Evolutionary conservation across 2,113 vertebrate species (phyloP).

Genomic region (Odocoileus virginianus): DNA sequence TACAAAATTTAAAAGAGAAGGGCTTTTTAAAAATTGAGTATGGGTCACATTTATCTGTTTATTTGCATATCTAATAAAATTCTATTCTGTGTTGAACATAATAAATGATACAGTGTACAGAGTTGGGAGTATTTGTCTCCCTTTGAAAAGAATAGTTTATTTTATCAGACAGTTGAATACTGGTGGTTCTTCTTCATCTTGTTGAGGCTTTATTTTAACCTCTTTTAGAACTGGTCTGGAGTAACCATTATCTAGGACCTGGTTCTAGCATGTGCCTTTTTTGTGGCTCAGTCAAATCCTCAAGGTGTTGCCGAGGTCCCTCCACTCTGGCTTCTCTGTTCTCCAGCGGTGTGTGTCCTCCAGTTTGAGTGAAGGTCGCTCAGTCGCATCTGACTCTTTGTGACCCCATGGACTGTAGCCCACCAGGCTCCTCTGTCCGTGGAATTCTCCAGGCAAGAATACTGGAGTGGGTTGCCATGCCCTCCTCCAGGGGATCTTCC

Average conservation of each 20-base stretch:
- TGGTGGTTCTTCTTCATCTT: background rate
- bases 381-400: background rate
- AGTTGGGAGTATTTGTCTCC: background rate
- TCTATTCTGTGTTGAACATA: background rate
- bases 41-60: background rate
- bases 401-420: background rate
- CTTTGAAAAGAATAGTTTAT: background rate
- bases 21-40: background rate
- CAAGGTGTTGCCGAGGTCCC: background rate
- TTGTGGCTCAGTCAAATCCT: background rate
- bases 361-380: background rate
- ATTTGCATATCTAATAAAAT: background rate
- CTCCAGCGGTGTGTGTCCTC: background rate
- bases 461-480: background rate
- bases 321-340: background rate
- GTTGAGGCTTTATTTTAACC: background rate
- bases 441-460: background rate
- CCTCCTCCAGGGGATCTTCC: background rate
- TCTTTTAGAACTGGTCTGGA: background rate
- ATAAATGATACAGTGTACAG: background rate
- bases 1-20: background rate
- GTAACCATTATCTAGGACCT: background rate
- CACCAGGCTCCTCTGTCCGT: background rate
- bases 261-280: background rate
- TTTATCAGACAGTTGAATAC: background rate